A percentile compares a stretch with the other conserved stretches of the same genome.
phyloP scores from a whole-genome alignment of 2,888 invertebrate genomes.

The Phengaris arion region DNA sequence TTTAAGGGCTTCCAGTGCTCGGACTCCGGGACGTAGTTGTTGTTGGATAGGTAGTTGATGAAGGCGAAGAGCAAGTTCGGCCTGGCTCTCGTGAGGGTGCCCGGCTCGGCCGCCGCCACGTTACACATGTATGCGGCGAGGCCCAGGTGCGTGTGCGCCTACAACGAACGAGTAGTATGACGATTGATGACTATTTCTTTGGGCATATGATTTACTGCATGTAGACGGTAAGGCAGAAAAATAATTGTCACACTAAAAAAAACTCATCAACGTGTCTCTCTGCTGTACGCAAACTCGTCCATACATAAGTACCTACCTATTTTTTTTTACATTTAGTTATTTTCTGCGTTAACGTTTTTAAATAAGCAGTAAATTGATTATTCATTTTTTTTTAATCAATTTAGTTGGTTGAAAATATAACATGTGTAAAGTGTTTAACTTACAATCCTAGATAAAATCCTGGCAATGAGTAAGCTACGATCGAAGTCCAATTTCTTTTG shows the following conservation, averaged over 20 bases:
- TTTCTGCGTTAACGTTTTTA: too few species aligned
- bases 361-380: too few species aligned
- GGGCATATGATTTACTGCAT: too few species aligned
- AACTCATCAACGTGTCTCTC: too few species aligned
- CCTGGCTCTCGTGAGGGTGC: conserved; percentile 58
- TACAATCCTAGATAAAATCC: conserved; percentile 78
- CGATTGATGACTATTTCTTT: neutral
- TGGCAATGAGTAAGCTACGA: conserved; percentile 68
- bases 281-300: too few species aligned
- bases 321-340: too few species aligned
- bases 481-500: conserved; percentile 74
- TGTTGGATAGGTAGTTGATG: conserved; percentile 77
- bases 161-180: conserved; percentile 40
- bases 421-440: conserved; percentile 44
- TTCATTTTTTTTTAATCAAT: too few species aligned
- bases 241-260: too few species aligned
- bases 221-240: too few species aligned
- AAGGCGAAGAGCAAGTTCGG: conserved; percentile 68
- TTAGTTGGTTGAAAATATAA: too few species aligned
- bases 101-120: conserved; percentile 62
- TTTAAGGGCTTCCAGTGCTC: conserved; percentile 72
- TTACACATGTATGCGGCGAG: conserved; percentile 80
- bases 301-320: too few species aligned
- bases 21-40: conserved; percentile 79
- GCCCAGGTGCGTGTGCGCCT: conserved; percentile 79